phyloP scores from a whole-genome alignment of 2,888 invertebrate genomes.

The Agrypnus murinus region DNA sequence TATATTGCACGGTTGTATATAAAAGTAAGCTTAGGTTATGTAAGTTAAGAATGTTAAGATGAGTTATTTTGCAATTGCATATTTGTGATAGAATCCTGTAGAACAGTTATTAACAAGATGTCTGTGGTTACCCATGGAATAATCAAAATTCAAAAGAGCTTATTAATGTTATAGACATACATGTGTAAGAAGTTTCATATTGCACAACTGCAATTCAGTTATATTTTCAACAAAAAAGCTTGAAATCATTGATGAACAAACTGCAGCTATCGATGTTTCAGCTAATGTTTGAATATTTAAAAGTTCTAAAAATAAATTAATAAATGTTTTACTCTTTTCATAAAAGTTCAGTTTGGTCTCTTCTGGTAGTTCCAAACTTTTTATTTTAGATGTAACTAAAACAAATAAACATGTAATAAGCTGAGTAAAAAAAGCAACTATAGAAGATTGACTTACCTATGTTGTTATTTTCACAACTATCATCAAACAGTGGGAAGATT shows the following conservation, averaged over 20 bases:
- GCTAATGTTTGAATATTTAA: slow-evolving; percentile 91
- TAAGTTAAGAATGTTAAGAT: too few species aligned
- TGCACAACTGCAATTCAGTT: slow-evolving; percentile 92
- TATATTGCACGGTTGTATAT: too few species aligned
- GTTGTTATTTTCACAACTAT: slow-evolving; percentile 77
- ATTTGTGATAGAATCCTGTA: too few species aligned
- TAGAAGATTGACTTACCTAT: neutral
- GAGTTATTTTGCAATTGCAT: too few species aligned
- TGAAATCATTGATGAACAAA: slow-evolving; percentile 91
- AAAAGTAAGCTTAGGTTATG: too few species aligned
- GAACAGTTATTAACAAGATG: too few species aligned
- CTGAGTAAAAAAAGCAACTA: neutral
- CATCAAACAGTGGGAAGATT: slow-evolving; percentile 95
- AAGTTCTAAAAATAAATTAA: slow-evolving; percentile 85
- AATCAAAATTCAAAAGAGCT: too few species aligned
- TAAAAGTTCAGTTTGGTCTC: slow-evolving; percentile 83
- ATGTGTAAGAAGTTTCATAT: slow-evolving; percentile 91
- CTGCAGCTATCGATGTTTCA: slow-evolving; percentile 91
- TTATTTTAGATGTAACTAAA: slow-evolving; percentile 21
- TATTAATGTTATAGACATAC: too few species aligned
- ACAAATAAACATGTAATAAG: neutral
- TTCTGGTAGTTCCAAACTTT: slow-evolving; percentile 75
- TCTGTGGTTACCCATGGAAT: too few species aligned
- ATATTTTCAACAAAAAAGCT: slow-evolving; percentile 98
- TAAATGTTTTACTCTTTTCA: slow-evolving; percentile 86